Base-by-base conservation (phyloP, 2,888 invertebrate species). In the Cerastis rubricosa region DNA sequence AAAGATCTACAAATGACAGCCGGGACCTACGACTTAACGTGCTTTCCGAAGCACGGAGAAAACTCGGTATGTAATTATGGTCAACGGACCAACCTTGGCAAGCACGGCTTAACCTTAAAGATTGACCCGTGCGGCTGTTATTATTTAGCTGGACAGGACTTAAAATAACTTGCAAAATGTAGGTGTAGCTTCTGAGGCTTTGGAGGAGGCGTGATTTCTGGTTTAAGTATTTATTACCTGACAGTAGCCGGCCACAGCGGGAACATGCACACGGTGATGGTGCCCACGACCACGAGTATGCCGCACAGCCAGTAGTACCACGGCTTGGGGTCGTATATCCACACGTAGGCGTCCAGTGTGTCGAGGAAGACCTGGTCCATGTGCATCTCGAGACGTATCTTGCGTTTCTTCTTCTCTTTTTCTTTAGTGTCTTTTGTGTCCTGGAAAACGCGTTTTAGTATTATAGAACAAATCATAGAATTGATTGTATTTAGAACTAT, bases 191-290 rank as follows among this genome's bases (percentile, higher is more conserved):
- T 2, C 35, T 35, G 35, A 35, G 35, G 35, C 35, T 3, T 35
- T 35, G 35, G n/a, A n/a, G 35, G 35, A 35, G 35, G 35, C 35
- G 35, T 35, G 35, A 35, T 35, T 35, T 35, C 3, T 35, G 3
- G 3, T 35, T 35, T 35, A 35, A 2, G 35, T n/a, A 65, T 45
- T 4, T 2, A 19, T 25, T 45, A 98, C 97, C 98, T 97, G 89
- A 99, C 98, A 88, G 98, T 98, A 74, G 98, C 98, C 0, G 99
- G 99, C 99, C 99, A 99, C 74, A 99, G 96, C n/a, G 99, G 99
- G 97, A 99, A 99, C 92, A 99, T 97, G 95, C 99, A 99, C 59
- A 99, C 98, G 22, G 98, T 98, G 89, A 99, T 99, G 49, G 99
- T 99, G 40, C 99, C 99, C 74, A 99, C 96, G 49, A 99, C 99